These are phyloP conservation scores for Sarcoramphus papa DNA, from an alignment of 2,797 vertebrate genomes.

Conservation along the genomic window DNA sequence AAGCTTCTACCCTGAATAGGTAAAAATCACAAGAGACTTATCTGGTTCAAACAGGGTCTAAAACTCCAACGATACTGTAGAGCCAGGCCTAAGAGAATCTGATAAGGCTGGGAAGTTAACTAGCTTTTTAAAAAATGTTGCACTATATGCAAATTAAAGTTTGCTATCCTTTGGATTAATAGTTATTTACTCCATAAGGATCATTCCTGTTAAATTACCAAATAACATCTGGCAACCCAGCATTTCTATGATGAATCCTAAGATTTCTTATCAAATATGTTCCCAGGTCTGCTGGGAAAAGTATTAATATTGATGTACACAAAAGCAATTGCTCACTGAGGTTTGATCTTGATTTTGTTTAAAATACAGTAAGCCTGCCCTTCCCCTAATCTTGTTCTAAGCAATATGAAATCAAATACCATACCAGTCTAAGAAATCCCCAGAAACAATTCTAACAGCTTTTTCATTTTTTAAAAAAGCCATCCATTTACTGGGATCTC, in stretches of 20 bases:
- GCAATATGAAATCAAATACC: neutral
- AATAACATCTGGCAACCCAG: neutral
- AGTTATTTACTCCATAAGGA: neutral
- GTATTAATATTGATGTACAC: neutral
- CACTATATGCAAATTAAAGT: neutral
- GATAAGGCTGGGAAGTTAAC: neutral
- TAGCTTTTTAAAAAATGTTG: neutral
- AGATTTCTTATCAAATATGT: neutral
- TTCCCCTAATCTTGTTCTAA: neutral
- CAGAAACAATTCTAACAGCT: neutral
- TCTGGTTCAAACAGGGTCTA: neutral
- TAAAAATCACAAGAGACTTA: neutral
- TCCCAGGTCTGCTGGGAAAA: neutral
- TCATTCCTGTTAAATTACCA: neutral
- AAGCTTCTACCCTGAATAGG: neutral
- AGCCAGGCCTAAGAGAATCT: neutral
- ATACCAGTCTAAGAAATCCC: neutral
- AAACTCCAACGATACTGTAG: neutral
- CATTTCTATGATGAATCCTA: neutral
- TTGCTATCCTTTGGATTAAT: neutral
- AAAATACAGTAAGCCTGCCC: neutral
- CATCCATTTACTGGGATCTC: neutral
- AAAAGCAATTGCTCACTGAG: neutral
- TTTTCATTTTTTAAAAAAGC: neutral
- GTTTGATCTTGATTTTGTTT: neutral